Conservation (phyloP, 1,140 invertebrate genomes). For the Patella vulgata region DNA sequence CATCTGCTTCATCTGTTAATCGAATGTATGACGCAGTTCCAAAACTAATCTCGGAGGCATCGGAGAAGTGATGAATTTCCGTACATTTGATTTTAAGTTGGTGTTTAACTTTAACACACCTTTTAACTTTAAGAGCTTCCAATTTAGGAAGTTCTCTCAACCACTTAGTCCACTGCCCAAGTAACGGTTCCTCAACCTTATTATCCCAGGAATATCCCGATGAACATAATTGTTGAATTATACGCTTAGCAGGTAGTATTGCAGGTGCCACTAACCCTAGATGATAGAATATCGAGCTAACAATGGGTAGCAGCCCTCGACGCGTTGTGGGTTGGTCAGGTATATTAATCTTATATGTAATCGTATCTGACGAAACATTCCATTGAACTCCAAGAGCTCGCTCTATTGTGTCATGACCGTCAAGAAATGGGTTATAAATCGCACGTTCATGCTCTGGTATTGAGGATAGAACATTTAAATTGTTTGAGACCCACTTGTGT, state of each 20-base stretch:
- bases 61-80: slow-evolving; percentile 40
- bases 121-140: too few species aligned
- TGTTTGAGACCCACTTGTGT: slow-evolving; percentile 33
- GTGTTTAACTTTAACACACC: not conserved
- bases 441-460: slow-evolving; percentile 24
- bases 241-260: too few species aligned
- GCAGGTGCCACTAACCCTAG: slow-evolving; percentile 29
- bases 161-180: too few species aligned
- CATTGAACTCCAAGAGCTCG: slow-evolving; percentile 41
- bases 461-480: too few species aligned
- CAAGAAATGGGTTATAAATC: slow-evolving; percentile 30
- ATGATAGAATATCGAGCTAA: slow-evolving; percentile 42
- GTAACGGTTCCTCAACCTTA: too few species aligned
- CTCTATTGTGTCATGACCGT: slow-evolving; percentile 37
- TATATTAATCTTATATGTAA: slow-evolving; percentile 13
- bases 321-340: slow-evolving; percentile 25
- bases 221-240: too few species aligned
- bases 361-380: slow-evolving; percentile 30
- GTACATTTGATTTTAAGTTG: too few species aligned
- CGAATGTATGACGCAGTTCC: slow-evolving; percentile 40
- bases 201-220: too few species aligned
- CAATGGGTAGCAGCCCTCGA: slow-evolving; percentile 34
- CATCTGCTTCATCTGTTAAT: slow-evolving; percentile 2
- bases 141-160: too few species aligned
- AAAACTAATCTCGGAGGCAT: slow-evolving; percentile 36